Percentiles rank a stretch among this genome's conserved stretches.
phyloP scores from a whole-genome alignment of 2,113 vertebrate genomes.

The Cervus canadensis region DNA sequence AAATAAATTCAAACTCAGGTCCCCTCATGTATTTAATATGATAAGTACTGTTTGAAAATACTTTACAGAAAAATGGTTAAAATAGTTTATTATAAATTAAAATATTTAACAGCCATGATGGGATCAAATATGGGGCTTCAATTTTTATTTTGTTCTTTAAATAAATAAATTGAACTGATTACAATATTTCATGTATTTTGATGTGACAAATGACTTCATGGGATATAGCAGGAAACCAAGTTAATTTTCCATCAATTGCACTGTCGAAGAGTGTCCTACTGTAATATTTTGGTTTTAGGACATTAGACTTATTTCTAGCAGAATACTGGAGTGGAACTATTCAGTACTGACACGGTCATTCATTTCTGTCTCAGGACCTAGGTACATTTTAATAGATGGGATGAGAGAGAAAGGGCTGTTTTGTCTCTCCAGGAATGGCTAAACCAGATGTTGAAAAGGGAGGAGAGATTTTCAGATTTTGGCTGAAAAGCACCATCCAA shows the following conservation, averaged over 20 bases:
- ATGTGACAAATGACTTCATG: conserved; percentile 54
- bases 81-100: conserved; percentile 15
- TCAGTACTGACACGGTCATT: conserved; percentile 70
- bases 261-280: conserved; percentile 47
- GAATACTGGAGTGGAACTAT: conserved; percentile 56
- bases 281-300: conserved; percentile 61
- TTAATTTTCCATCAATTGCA: conserved; percentile 32
- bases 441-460: conserved; percentile 79
- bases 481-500: conserved; percentile 63
- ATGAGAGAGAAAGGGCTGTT: conserved; percentile 80
- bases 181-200: conserved; percentile 52
- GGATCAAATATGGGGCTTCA: neutral
- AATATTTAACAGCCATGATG: neutral
- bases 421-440: conserved; percentile 80
- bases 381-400: conserved; percentile 75
- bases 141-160: conserved; percentile 40
- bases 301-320: conserved; percentile 65
- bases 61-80: neutral
- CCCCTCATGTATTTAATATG: neutral
- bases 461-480: conserved; percentile 63
- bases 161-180: conserved; percentile 28
- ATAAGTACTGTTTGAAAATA: neutral
- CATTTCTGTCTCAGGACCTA: conserved; percentile 66
- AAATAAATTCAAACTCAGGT: neutral
- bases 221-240: conserved; percentile 51